Percentiles rank a stretch among this genome's conserved stretches.
Evolutionary conservation across 1,140 invertebrate species (phyloP).

Genomic region (Heliconius melpomene): DNA sequence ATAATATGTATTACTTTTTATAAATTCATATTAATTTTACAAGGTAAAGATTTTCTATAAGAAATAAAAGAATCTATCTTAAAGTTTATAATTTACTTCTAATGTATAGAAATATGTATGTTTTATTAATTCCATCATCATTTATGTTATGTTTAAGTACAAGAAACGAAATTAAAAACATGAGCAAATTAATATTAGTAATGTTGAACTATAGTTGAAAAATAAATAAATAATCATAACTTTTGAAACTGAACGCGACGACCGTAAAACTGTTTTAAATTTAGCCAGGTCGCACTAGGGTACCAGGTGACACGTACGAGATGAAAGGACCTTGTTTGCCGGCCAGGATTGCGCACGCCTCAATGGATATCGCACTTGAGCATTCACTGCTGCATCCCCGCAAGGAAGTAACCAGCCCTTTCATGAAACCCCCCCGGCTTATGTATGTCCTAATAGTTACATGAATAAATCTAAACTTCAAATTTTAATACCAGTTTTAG

Average conservation of each 20-base stretch:
- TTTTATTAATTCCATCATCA: too few relatives aligned
- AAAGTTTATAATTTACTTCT: too few relatives aligned
- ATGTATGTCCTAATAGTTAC: neutral
- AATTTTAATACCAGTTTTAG: neutral
- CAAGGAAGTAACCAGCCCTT: slow-evolving; percentile 60
- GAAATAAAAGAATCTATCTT: too few relatives aligned
- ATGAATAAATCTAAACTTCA: neutral
- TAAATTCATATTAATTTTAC: too few relatives aligned
- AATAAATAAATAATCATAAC: neutral
- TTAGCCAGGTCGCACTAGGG: slow-evolving; percentile 39
- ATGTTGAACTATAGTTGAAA: neutral
- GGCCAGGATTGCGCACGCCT: slow-evolving; percentile 60
- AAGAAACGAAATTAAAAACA: neutral
- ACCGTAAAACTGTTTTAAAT: slow-evolving; percentile 35
- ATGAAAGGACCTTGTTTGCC: slow-evolving; percentile 68
- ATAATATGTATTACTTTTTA: too few relatives aligned
- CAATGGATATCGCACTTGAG: slow-evolving; percentile 63
- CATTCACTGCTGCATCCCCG: slow-evolving; percentile 62
- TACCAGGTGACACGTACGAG: slow-evolving; percentile 61
- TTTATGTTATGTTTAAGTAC: too few relatives aligned
- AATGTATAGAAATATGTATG: too few relatives aligned
- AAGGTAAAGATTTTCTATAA: too few relatives aligned
- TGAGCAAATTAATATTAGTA: neutral
- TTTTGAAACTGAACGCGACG: slow-evolving; percentile 5
- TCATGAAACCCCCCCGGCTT: slow-evolving; percentile 38